phyloP scores from a whole-genome alignment of 2,797 vertebrate genomes.

The Smutsia temminckii region DNA sequence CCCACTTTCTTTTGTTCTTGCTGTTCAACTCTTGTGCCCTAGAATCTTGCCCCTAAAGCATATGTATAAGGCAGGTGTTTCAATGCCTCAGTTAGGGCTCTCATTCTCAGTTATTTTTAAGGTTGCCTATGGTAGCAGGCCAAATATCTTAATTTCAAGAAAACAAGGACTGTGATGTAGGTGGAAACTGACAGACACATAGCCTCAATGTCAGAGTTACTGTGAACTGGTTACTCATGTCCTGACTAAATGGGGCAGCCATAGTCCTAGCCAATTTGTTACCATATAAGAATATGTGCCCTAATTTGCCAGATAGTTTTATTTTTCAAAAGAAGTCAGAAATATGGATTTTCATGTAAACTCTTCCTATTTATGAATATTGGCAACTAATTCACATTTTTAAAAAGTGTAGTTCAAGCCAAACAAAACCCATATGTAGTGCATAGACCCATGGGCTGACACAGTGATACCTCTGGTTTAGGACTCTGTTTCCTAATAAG shows the following conservation, averaged over 20 bases:
- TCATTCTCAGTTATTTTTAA: not conserved
- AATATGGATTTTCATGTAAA: constrained; percentile 48
- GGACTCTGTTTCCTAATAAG: not conserved
- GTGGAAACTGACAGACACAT: not conserved
- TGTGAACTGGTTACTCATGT: not conserved
- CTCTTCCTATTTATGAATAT: constrained; percentile 37
- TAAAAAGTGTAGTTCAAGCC: not conserved
- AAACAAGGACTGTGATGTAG: not conserved
- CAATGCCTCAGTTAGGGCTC: not conserved
- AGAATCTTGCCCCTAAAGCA: not conserved
- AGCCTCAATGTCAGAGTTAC: not conserved
- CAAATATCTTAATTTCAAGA: not conserved
- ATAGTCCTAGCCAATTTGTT: not conserved
- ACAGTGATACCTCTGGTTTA: constrained; percentile 18
- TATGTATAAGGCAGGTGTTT: not conserved
- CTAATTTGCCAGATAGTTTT: constrained; percentile 2
- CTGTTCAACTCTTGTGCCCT: not conserved
- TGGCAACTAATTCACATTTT: constrained; percentile 29
- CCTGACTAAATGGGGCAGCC: not conserved
- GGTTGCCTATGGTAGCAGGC: not conserved
- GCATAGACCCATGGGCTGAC: not conserved
- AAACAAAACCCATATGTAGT: constrained; percentile 29
- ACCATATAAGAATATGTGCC: not conserved
- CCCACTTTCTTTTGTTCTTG: not conserved
- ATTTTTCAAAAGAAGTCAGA: constrained; percentile 41